A percentile compares a stretch with the other conserved stretches of the same genome.
Evolutionary conservation across 2,888 invertebrate species (phyloP).

Genomic region (Cephus nigrinus): DNA sequence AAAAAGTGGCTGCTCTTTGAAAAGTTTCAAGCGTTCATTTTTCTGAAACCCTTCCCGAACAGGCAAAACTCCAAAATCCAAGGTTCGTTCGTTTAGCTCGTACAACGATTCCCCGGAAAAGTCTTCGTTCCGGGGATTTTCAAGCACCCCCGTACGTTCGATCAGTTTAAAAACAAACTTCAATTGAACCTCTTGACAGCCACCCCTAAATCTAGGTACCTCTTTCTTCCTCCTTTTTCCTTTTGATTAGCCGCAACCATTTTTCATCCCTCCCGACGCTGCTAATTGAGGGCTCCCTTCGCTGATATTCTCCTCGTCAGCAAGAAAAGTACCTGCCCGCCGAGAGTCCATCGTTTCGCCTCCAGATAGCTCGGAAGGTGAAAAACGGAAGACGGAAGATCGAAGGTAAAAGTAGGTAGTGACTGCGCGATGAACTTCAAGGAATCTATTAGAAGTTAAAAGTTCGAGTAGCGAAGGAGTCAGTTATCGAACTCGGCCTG

Average conservation of each 20-base stretch:
- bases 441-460: conserved; percentile 4
- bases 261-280: conserved; percentile 46
- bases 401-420: not conserved
- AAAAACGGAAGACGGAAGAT: not conserved
- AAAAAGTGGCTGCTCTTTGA: not conserved
- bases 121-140: not conserved
- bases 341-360: not conserved
- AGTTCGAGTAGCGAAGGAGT: conserved; percentile 26
- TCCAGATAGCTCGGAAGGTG: not conserved
- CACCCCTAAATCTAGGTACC: not conserved
- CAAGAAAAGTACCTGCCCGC: not conserved
- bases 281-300: conserved; percentile 47
- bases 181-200: not conserved
- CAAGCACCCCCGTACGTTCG: not conserved
- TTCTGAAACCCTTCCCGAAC: not conserved
- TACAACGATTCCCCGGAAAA: not conserved
- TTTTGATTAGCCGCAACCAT: conserved; percentile 24
- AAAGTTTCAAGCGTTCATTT: not conserved
- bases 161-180: conserved; percentile 3
- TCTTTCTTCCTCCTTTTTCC: conserved; percentile 9
- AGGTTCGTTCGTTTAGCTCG: not conserved
- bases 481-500: conserved; percentile 35
- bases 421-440: not conserved
- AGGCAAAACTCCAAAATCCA: not conserved
- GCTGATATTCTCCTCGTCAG: conserved; percentile 24